phyloP scores from a whole-genome alignment of 2,797 vertebrate species.

The Emys orbicularis region DNA sequence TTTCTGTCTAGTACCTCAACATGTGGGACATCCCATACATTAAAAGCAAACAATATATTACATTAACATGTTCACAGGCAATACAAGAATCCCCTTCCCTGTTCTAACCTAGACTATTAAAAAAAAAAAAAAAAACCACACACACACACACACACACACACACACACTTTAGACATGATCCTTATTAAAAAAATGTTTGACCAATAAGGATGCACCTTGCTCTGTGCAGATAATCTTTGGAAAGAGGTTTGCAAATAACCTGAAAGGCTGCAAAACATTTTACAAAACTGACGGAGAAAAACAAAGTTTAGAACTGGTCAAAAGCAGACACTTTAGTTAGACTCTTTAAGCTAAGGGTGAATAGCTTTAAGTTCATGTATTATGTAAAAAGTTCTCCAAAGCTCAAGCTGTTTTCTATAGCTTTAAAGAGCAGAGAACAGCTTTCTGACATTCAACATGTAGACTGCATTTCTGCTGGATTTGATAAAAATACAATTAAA shows the following conservation, averaged over 20 bases:
- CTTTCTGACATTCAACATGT: conserved; percentile 73
- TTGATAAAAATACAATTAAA: conserved; percentile 85
- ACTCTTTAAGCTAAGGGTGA: neutral
- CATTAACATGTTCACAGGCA: neutral
- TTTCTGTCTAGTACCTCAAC: conserved; percentile 6
- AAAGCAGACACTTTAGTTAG: neutral
- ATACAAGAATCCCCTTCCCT: neutral
- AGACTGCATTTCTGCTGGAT: conserved; percentile 77
- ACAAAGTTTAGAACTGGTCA: neutral
- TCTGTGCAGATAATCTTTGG: neutral
- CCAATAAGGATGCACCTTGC: neutral
- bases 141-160: neutral
- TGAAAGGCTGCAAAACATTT: conserved; percentile 23
- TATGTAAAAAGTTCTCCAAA: conserved; percentile 60
- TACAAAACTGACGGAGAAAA: neutral
- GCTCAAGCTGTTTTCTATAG: conserved; percentile 47
- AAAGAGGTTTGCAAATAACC: neutral
- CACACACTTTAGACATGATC: neutral
- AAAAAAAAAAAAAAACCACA: neutral
- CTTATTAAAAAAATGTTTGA: neutral
- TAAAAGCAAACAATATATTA: neutral
- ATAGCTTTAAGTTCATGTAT: conserved; percentile 33
- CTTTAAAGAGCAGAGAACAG: neutral
- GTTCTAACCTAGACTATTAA: neutral
- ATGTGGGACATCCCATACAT: neutral